Conservation (phyloP, 30 jellyfish, hydroid and myxozoan species). For the Turritopsis dohrnii region DNA sequence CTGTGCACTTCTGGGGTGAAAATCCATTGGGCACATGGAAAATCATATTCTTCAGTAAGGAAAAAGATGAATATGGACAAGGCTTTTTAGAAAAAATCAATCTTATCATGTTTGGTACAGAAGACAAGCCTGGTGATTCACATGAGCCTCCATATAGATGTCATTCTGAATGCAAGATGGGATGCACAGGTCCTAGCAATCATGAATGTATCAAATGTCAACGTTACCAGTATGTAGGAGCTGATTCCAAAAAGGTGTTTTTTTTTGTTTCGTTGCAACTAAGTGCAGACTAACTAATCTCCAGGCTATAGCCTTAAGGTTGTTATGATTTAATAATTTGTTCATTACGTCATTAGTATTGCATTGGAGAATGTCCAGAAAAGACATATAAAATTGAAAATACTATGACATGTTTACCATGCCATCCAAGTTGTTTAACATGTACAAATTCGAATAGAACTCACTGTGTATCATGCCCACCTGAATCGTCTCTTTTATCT, state of each 20-base stretch:
- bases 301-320: not conserved
- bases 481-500: slow-evolving; percentile 33
- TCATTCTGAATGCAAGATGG: slow-evolving; percentile 67
- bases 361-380: slow-evolving; percentile 73
- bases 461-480: slow-evolving; percentile 64
- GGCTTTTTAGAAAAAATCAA: slow-evolving; percentile 75
- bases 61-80: slow-evolving; percentile 38
- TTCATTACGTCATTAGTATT: slow-evolving; percentile 40
- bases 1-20: slow-evolving; percentile 96
- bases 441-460: slow-evolving; percentile 49
- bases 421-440: slow-evolving; percentile 68
- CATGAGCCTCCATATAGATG: slow-evolving; percentile 30
- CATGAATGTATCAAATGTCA: slow-evolving; percentile 68
- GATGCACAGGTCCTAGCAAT: slow-evolving; percentile 81
- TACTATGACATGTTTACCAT: slow-evolving; percentile 46
- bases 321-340: not conserved
- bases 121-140: slow-evolving; percentile 64
- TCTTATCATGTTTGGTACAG: slow-evolving; percentile 73
- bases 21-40: slow-evolving; percentile 79
- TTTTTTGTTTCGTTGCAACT: not conserved
- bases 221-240: slow-evolving; percentile 29
- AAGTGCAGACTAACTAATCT: not conserved
- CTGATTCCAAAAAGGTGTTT: slow-evolving; percentile 49
- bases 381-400: slow-evolving; percentile 44
- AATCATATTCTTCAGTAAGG: slow-evolving; percentile 47